Base-by-base conservation (phyloP, 2,888 invertebrate species). In the Drosophila picticornis region DNA sequence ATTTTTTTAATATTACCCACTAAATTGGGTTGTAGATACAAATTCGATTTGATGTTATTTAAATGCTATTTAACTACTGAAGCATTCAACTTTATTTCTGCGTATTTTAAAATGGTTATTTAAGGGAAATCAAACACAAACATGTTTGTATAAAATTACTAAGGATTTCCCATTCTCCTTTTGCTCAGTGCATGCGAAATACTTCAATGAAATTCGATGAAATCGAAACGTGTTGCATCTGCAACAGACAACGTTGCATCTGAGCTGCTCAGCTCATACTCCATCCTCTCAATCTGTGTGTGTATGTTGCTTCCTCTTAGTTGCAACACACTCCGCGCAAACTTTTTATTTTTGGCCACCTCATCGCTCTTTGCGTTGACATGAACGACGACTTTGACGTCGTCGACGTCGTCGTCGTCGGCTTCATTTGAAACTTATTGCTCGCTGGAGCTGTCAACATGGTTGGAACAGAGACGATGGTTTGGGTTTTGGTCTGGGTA, bases 381-480 rank as follows among this genome's bases (percentile, higher is more conserved):
- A 79, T 75, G 75, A 76, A 76, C 55, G 78, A 80, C 68, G 83
- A 83, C 67, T 46, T 46, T 46, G 46, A 46, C 34, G 34, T 29
- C 27, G 27, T 85, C 34, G 58, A 65, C 72, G 75, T 64, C 50
- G 68, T 59, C 63, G 64, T 56, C 60, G 82, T 78, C 84, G 89
- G 84, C 71, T 74, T 71, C 77, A 84, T 84, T 84, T 80, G 89
- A 84, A 89, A 89, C 84, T 88, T 87, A 84, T 86, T 87, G 84
- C 84, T 81, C 85, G 89, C 68, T 80, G 68, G 66, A 72, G 73
- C 89, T 84, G 84, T 89, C 84, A 80, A 58, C 83, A 75, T 85
- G 72, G 73, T 55, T 83, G 60, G 72, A 38, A 16, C 25, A 32
- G 50, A 40, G 61, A 6, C 22, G 46, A 16, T 46, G 27, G 46